Evolutionary conservation across 2,113 vertebrate genomes (phyloP).

Genomic region (Mugil cephalus): DNA sequence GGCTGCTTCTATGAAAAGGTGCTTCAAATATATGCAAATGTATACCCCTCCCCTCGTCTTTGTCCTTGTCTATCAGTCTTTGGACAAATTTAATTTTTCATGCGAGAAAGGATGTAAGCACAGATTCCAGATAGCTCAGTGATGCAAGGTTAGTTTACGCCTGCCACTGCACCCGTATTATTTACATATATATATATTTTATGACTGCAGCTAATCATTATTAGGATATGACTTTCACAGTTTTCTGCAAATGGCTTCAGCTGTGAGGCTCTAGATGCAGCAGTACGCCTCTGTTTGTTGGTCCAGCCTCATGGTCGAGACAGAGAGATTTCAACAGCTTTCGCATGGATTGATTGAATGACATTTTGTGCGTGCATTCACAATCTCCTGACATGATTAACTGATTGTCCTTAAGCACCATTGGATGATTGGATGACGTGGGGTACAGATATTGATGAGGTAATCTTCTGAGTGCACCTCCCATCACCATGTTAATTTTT

Average conservation of each 20-base stretch:
- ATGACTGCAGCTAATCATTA: not conserved
- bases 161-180: not conserved
- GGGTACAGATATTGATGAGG: too few relatives aligned
- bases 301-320: too few relatives aligned
- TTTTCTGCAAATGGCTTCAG: not conserved
- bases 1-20: slow-evolving; percentile 58
- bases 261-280: not conserved
- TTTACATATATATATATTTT: not conserved
- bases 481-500: too few relatives aligned
- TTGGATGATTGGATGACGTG: too few relatives aligned
- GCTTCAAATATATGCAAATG: slow-evolving; percentile 67
- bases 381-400: too few relatives aligned
- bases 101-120: slow-evolving; percentile 3
- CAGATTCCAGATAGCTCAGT: slow-evolving; percentile 12
- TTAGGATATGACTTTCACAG: not conserved
- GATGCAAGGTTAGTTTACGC: slow-evolving; percentile 4
- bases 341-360: too few relatives aligned
- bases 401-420: too few relatives aligned
- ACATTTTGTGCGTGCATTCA: too few relatives aligned
- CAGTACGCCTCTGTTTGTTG: not conserved
- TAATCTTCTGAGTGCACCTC: too few relatives aligned
- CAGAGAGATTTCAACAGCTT: too few relatives aligned
- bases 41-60: slow-evolving; percentile 13
- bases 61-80: slow-evolving; percentile 41
- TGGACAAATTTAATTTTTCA: slow-evolving; percentile 51